Base-by-base conservation (phyloP, 2,888 invertebrate species). In the Coleophora deauratella region DNA sequence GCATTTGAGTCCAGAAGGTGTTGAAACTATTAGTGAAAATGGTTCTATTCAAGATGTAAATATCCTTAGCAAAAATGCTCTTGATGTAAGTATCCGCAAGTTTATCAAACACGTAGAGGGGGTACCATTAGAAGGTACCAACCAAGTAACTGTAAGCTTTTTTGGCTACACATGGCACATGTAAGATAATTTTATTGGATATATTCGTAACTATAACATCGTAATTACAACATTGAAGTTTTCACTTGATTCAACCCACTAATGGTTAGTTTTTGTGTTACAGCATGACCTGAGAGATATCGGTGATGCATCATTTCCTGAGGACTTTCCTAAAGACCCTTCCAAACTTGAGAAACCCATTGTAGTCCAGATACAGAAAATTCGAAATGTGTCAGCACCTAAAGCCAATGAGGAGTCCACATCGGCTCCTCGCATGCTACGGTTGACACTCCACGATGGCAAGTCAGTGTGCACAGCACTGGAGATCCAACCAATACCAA, bases 331-430 rank as follows among this genome's bases (percentile, higher is more conserved):
- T 43, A 91, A 91, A 64, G 88, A 88, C 37, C 80, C 84, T 14
- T 55, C 74, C 28, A 86, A 84, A 49, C 62, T 89, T 37, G 76
- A 85, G 41, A 86, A 82, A 12, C 78, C 86, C n/a, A 82, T 96
- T 50, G 91, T 97, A 31, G 85, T 97, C 35, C 97, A 97, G 87
- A 90, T 97, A 56, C 93, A 93, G 68, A 95, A 95, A 77, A 87
- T 96, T 37, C 89, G 95, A 10, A 97, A 97, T 81, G 90, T 96
- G 35, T 90, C 96, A 9, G 95, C 96, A 27, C 97, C 97, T 3
- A 97, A 97, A 79, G 91, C 91, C 10, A 95, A 96, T 70, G 96
- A 96, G 72, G 94, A 95, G 50, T 94, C 93, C 6, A 89, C 89
- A 48, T 87, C 88, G 45, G 94, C 95, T 9, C 96, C 96, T 7